A percentile compares a stretch with the other conserved stretches of the same genome.
phyloP scores from a whole-genome alignment of 2,888 invertebrate genomes.

The Venustoraphidia nigricollis region DNA sequence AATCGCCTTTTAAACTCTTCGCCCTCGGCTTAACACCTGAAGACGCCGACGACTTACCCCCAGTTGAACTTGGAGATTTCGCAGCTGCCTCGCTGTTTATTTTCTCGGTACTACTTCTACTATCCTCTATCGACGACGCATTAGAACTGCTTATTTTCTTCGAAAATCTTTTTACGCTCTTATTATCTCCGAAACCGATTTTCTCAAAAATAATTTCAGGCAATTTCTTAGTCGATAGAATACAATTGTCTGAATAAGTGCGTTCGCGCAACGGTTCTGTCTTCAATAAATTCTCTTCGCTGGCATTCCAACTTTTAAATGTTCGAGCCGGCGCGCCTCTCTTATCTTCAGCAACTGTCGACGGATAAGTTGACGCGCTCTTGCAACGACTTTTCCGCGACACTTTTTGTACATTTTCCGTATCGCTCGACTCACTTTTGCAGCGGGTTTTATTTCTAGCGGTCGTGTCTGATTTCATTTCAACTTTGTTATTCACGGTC shows the following conservation, averaged over 20 bases:
- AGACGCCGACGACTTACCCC: too few relatives aligned
- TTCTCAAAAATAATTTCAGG: too few relatives aligned
- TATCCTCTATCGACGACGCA: too few relatives aligned
- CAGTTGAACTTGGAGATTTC: too few relatives aligned
- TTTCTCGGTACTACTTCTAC: too few relatives aligned
- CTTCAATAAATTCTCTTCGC: not conserved
- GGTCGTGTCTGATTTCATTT: not conserved
- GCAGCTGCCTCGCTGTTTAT: too few relatives aligned
- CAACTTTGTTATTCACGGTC: not conserved
- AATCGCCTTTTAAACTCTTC: too few relatives aligned
- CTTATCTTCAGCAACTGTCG: not conserved
- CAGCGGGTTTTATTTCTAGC: not conserved
- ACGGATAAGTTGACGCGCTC: conserved; percentile 1
- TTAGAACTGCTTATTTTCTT: too few relatives aligned
- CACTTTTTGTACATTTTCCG: not conserved
- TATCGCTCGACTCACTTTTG: conserved; percentile 3
- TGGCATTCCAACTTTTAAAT: not conserved
- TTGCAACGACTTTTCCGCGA: conserved; percentile 1
- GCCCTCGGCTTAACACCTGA: too few relatives aligned
- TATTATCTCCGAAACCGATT: too few relatives aligned
- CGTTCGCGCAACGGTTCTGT: not conserved
- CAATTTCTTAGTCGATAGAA: not conserved
- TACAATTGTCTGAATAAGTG: conserved; percentile 3
- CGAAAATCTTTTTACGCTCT: too few relatives aligned
- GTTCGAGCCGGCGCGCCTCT: too few relatives aligned